A percentile compares a stretch with the other conserved stretches of the same genome.
These are phyloP conservation scores for Sitodiplosis mosellana DNA, from an alignment of 1,140 invertebrate species.

Conservation along the genomic window DNA sequence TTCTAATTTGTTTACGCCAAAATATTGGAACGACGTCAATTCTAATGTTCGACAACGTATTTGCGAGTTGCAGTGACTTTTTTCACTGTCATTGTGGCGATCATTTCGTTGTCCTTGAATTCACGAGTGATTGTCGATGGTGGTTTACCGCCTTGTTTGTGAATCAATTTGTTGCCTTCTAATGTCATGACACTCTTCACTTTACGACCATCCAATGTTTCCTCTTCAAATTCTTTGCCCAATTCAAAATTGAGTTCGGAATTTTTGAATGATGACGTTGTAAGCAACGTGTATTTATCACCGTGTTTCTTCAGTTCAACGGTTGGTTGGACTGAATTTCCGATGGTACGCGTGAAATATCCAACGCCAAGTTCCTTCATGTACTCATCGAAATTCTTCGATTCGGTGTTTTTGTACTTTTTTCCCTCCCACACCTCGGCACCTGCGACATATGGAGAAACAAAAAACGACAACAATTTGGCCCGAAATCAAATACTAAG, in stretches of 20 bases:
- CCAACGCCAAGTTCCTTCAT: slow-evolving; percentile 68
- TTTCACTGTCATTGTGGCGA: slow-evolving; percentile 25
- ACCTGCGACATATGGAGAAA: slow-evolving; percentile 21
- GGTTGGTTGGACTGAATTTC: slow-evolving; percentile 46
- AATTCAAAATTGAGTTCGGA: slow-evolving; percentile 59
- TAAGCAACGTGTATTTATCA: slow-evolving; percentile 47
- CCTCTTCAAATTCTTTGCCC: slow-evolving; percentile 64
- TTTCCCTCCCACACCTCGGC: slow-evolving; percentile 32
- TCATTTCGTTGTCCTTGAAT: slow-evolving; percentile 17
- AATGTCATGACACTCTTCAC: slow-evolving; percentile 47
- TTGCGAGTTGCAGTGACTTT: slow-evolving; percentile 34
- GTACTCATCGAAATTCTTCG: slow-evolving; percentile 69
- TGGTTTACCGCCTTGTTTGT: slow-evolving; percentile 40
- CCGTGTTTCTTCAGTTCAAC: slow-evolving; percentile 46
- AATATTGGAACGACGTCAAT: no score
- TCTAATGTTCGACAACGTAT: slow-evolving; percentile 23
- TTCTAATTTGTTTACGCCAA: no score
- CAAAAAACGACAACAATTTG: slow-evolving; percentile 9
- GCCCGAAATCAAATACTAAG: no score
- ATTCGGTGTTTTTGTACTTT: slow-evolving; percentile 51
- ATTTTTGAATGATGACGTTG: slow-evolving; percentile 66
- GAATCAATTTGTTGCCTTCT: slow-evolving; percentile 45
- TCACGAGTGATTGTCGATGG: slow-evolving; percentile 40
- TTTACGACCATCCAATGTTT: slow-evolving; percentile 59
- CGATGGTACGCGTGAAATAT: slow-evolving; percentile 51